A percentile compares a stretch with the other conserved stretches of the same genome.
Conservation (phyloP, 2,797 vertebrate species). For the Brotula barbata region DNA sequence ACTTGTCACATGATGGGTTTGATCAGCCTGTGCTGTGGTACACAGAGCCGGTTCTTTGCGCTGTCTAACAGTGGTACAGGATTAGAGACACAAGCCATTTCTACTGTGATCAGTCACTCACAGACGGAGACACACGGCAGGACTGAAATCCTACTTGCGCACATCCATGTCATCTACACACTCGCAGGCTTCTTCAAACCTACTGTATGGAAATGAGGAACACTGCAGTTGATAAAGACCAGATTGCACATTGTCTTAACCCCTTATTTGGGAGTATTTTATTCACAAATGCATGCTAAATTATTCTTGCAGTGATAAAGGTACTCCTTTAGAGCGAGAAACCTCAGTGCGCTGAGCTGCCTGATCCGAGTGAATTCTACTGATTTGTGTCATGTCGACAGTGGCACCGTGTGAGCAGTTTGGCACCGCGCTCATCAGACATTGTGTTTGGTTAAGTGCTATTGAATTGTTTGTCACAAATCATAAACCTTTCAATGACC, state of each 20-base stretch:
- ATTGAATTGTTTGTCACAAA: conserved; percentile 77
- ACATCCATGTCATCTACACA: conserved; percentile 60
- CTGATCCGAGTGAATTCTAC: conserved; percentile 40
- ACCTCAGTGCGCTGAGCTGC: conserved; percentile 14
- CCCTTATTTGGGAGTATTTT: conserved; percentile 2
- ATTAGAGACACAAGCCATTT: conserved; percentile 79
- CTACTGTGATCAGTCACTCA: conserved; percentile 77
- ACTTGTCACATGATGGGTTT: conserved; percentile 76
- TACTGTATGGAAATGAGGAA: conserved; percentile 75
- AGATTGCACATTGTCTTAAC: conserved; percentile 4
- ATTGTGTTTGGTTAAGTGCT: conserved; percentile 68
- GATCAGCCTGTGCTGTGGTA: conserved; percentile 69
- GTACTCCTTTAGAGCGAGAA: not conserved
- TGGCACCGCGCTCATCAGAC: conserved; percentile 49
- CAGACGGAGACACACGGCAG: conserved; percentile 56
- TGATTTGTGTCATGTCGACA: conserved; percentile 64
- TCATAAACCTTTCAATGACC: conserved; percentile 70
- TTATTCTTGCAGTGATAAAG: not conserved
- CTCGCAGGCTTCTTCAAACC: conserved; percentile 51
- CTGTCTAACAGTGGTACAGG: conserved; percentile 77
- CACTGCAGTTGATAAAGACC: conserved; percentile 49
- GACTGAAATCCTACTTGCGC: conserved; percentile 68
- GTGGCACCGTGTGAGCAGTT: conserved; percentile 43
- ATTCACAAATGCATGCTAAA: not conserved
- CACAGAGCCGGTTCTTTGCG: conserved; percentile 76